A percentile compares a stretch with the other conserved stretches of the same genome.
These are phyloP conservation scores for Torymus texanus DNA, from an alignment of 2,888 invertebrate species.

Conservation along the genomic window DNA sequence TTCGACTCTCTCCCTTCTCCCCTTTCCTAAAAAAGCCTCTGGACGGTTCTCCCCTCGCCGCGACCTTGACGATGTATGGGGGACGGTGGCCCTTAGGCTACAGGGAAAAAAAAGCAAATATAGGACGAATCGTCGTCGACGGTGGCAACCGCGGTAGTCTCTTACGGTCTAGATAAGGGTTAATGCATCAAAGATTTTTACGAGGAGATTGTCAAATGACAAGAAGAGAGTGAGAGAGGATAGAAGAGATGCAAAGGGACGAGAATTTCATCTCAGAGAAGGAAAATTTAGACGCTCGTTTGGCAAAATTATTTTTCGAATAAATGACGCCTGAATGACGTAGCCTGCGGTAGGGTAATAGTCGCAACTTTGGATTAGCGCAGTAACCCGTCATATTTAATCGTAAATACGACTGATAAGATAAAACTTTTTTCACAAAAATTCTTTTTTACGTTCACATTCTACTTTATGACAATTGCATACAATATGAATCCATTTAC, in stretches of 20 bases:
- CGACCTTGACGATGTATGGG: slow-evolving; percentile 25
- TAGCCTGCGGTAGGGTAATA: neutral
- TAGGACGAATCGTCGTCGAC: slow-evolving; percentile 12
- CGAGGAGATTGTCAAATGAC: slow-evolving; percentile 49
- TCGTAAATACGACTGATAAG: no score
- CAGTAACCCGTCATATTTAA: no score
- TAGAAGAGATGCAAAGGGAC: slow-evolving; percentile 2
- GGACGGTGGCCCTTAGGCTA: slow-evolving; percentile 1
- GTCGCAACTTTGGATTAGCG: neutral
- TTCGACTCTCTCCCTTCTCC: neutral
- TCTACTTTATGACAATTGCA: no score
- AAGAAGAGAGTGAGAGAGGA: neutral
- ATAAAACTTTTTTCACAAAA: no score
- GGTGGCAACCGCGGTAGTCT: neutral
- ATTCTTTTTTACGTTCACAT: no score
- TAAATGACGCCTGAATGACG: neutral
- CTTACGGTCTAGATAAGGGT: slow-evolving; percentile 40
- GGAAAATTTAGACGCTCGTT: slow-evolving; percentile 13
- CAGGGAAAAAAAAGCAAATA: slow-evolving; percentile 22
- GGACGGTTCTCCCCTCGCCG: neutral
- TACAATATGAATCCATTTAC: no score
- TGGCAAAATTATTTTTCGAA: slow-evolving; percentile 15
- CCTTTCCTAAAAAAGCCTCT: slow-evolving; percentile 10
- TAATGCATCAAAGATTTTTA: slow-evolving; percentile 53
- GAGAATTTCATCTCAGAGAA: slow-evolving; percentile 13